Evolutionary conservation across 2,888 invertebrate species (phyloP).

Genomic region (Erebia palarica): DNA sequence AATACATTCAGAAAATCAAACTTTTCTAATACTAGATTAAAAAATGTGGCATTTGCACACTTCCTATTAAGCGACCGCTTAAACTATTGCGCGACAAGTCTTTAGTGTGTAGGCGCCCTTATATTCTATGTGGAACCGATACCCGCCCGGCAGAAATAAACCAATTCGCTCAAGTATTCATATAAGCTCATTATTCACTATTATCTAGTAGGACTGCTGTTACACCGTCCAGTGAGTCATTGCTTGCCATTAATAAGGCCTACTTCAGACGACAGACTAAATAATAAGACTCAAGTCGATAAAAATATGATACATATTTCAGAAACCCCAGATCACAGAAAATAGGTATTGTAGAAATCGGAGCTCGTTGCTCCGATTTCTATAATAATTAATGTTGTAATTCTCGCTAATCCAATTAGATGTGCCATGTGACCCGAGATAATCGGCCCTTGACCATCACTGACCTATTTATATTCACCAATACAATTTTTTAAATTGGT

Average conservation of each 20-base stretch:
- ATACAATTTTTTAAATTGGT: neutral
- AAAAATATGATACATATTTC: too few species aligned
- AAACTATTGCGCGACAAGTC: neutral
- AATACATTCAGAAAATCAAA: neutral
- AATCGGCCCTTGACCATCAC: neutral
- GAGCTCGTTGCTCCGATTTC: too few species aligned
- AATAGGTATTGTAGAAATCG: neutral
- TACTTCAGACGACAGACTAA: neutral
- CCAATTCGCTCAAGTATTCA: constrained; percentile 41
- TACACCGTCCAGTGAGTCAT: constrained; percentile 53
- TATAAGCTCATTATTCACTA: constrained; percentile 39
- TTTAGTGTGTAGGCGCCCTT: neutral
- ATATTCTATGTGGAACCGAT: constrained; percentile 38
- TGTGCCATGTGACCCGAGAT: neutral
- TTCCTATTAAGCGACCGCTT: neutral
- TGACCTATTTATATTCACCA: neutral
- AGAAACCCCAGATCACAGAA: neutral
- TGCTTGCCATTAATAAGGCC: constrained; percentile 45
- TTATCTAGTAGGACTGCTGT: constrained; percentile 64
- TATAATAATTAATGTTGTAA: too few species aligned
- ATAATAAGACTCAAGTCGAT: neutral
- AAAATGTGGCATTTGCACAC: neutral
- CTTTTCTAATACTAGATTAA: neutral
- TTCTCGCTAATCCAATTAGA: neutral
- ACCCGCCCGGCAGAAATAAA: constrained; percentile 57